These are phyloP conservation scores for Aldabrachelys gigantea DNA, from an alignment of 2,113 vertebrate species.

Conservation along the genomic window DNA sequence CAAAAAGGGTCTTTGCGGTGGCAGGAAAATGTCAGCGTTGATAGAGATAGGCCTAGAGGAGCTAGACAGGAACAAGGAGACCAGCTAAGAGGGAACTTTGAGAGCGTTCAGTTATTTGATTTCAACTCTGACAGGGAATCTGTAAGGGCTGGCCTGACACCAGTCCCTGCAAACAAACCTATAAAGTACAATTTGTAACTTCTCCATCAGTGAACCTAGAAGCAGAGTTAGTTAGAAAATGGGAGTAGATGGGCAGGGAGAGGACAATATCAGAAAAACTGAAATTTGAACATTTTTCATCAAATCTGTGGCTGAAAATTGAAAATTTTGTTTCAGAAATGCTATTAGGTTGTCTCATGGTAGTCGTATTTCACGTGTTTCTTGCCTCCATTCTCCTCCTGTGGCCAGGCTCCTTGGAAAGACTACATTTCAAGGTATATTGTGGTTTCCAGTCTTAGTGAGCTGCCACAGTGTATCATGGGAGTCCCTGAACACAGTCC, in stretches of 20 bases:
- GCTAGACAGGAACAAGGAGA: background rate
- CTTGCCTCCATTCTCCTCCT: background rate
- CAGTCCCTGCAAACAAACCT: background rate
- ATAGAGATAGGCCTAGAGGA: background rate
- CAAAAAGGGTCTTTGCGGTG: background rate
- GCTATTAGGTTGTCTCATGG: background rate
- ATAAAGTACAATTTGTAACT: background rate
- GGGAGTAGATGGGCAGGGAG: too few relatives aligned
- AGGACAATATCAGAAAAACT: background rate
- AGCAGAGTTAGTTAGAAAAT: background rate
- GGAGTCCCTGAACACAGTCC: background rate
- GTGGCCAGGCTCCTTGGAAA: background rate
- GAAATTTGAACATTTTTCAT: background rate
- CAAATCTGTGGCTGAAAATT: background rate
- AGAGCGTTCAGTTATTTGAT: background rate
- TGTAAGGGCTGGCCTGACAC: background rate
- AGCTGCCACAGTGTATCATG: background rate
- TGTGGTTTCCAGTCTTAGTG: background rate
- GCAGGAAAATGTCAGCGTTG: background rate
- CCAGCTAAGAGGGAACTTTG: background rate
- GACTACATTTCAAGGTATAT: background rate
- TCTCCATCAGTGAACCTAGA: background rate
- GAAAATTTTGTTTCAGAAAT: background rate
- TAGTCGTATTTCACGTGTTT: background rate
- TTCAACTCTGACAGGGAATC: too few relatives aligned